Evolutionary conservation across 2,797 vertebrate genomes (phyloP).

Genomic region (Heterohyrax brucei): DNA sequence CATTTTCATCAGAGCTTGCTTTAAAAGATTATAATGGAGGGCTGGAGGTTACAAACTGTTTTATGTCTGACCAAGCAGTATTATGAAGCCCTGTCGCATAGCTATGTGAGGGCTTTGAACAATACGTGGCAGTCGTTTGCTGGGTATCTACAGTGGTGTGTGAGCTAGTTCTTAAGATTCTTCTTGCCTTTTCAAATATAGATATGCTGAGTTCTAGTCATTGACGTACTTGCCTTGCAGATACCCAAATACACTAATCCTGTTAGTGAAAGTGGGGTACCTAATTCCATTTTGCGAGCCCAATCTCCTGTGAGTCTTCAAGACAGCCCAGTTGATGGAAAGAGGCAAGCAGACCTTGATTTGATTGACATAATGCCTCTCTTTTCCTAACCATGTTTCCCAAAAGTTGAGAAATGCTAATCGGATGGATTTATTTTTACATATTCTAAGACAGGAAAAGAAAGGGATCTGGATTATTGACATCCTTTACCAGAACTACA

Average conservation of each 20-base stretch:
- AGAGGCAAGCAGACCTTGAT: constrained; percentile 45
- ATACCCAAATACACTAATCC: neutral
- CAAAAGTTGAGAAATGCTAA: constrained; percentile 82
- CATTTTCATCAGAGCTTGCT: constrained; percentile 77
- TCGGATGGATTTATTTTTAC: constrained; percentile 85
- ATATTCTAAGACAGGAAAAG: constrained; percentile 84
- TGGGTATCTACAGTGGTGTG: constrained; percentile 12
- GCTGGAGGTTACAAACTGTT: constrained; percentile 80
- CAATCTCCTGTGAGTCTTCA: neutral
- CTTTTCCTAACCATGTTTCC: constrained; percentile 72
- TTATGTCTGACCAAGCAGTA: constrained; percentile 73
- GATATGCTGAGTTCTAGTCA: constrained; percentile 50
- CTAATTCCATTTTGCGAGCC: constrained; percentile 64
- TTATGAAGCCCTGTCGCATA: constrained; percentile 48
- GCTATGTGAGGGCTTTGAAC: constrained; percentile 42
- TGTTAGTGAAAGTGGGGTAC: constrained; percentile 41
- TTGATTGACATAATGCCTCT: constrained; percentile 41
- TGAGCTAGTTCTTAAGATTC: constrained; percentile 67
- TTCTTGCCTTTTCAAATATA: constrained; percentile 55
- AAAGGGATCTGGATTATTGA: constrained; percentile 82
- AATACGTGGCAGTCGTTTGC: constrained; percentile 50
- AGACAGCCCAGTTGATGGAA: constrained; percentile 10
- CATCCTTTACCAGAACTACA: constrained; percentile 84
- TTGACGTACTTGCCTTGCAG: constrained; percentile 38
- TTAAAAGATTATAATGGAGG: constrained; percentile 74